Base-by-base conservation (phyloP, 2,888 invertebrate genomes). In the Diplazon laetatorius region DNA sequence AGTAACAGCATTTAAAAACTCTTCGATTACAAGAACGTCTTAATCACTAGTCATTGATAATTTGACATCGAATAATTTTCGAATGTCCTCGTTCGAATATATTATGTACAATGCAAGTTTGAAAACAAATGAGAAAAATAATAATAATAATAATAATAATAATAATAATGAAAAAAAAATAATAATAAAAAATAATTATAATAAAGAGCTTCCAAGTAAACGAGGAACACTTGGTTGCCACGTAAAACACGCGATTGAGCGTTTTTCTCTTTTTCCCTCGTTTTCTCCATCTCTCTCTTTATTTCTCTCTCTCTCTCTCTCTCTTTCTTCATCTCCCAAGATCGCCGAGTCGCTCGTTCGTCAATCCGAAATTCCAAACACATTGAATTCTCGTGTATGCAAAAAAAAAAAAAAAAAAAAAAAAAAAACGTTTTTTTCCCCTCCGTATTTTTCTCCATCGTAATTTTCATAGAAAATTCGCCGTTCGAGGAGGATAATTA, bases 391-490 rank as follows among this genome's bases (percentile, higher is more conserved):
- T 22, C 42, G 30, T 50, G n/a, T 42, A 63, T 52, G 46, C 30
- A 44, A 65, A n/a, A n/a, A n/a, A n/a, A n/a, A n/a, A n/a, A n/a
- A n/a, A n/a, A n/a, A n/a, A n/a, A n/a, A n/a, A n/a, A n/a, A n/a
- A n/a, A n/a, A n/a, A n/a, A n/a, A n/a, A n/a, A n/a, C n/a, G n/a
- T n/a, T n/a, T n/a, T 48, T 66, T 44, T 74, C 63, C 68, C n/a
- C n/a, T n/a, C n/a, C n/a, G n/a, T n/a, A 52, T 42, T 62, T 57
- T 68, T 80, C 83, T 84, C 83, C 83, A 82, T 81, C 75, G 74
- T 82, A 85, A 85, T 86, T 87, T 86, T 87, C 86, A 86, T 82
- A 87, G 87, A 88, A 87, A 87, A 87, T 87, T 82, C 85, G n/a
- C n/a, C n/a, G n/a, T 84, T 80, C 74, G 70, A 76, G 76, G 66